Percentiles rank a stretch among this genome's conserved stretches.
These are phyloP conservation scores for Criorhina ranunculi DNA, from an alignment of 2,888 invertebrate genomes.

Conservation along the genomic window DNA sequence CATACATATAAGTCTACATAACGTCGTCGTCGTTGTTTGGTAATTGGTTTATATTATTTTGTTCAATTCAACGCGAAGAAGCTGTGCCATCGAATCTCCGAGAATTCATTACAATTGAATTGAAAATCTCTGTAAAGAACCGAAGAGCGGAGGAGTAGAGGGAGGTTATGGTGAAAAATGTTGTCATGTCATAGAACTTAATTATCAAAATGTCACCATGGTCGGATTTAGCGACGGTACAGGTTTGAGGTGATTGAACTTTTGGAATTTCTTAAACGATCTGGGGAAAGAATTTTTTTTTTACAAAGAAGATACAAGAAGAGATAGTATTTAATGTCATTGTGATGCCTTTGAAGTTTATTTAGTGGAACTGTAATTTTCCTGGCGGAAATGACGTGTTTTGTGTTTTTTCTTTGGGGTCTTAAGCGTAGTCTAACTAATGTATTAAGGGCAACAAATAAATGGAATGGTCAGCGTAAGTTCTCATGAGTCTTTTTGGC, in stretches of 20 bases:
- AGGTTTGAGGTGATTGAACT: conserved; percentile 25
- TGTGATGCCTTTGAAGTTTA: too few species aligned
- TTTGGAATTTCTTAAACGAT: not conserved
- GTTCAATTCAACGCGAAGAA: not conserved
- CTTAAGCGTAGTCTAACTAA: too few species aligned
- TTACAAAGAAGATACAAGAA: too few species aligned
- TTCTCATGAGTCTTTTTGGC: too few species aligned
- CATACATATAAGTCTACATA: not conserved
- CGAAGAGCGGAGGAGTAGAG: not conserved
- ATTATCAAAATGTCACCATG: conserved; percentile 22
- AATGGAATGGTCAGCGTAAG: too few species aligned
- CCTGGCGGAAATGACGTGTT: too few species aligned
- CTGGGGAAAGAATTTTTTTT: not conserved
- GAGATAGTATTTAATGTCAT: too few species aligned
- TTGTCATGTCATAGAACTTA: conserved; percentile 37
- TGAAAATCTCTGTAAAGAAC: not conserved
- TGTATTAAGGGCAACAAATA: too few species aligned
- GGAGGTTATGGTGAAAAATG: not conserved
- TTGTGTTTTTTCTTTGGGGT: too few species aligned
- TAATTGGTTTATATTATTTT: not conserved
- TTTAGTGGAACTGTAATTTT: too few species aligned
- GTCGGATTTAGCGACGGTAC: conserved; percentile 11
- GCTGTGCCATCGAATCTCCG: not conserved
- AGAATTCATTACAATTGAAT: not conserved
- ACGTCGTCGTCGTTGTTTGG: too few species aligned